These are phyloP conservation scores for Drosophila testacea DNA, from an alignment of 2,888 invertebrate genomes.

Conservation along the genomic window DNA sequence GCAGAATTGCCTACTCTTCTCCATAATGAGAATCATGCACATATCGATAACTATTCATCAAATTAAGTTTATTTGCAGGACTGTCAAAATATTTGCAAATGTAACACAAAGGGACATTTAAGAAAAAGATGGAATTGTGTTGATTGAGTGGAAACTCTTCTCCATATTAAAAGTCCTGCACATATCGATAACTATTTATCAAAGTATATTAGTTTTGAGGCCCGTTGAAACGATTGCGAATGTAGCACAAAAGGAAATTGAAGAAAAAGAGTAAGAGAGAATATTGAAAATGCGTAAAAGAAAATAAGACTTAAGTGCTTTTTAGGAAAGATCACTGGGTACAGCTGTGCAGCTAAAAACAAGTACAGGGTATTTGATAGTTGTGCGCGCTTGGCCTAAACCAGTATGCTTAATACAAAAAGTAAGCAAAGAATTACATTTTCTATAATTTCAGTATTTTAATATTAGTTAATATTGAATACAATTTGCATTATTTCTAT, in stretches of 20 bases:
- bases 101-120: background rate
- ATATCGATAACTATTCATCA: background rate
- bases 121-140: background rate
- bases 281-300: too few relatives aligned
- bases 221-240: slow-evolving; percentile 25
- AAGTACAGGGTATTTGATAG: too few relatives aligned
- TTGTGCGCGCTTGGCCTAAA: too few relatives aligned
- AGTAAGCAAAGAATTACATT: too few relatives aligned
- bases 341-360: too few relatives aligned
- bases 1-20: slow-evolving; percentile 2
- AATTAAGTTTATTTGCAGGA: background rate
- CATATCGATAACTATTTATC: slow-evolving; percentile 1
- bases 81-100: slow-evolving; percentile 23
- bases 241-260: background rate
- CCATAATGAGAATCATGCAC: background rate
- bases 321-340: too few relatives aligned
- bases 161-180: too few relatives aligned
- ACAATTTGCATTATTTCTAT: background rate
- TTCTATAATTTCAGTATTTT: too few relatives aligned
- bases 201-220: background rate
- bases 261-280: background rate
- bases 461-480: background rate
- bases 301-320: too few relatives aligned
- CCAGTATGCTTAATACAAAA: too few relatives aligned
- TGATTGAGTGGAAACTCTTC: background rate